Conservation (phyloP, 2,113 vertebrate genomes). For the Dicentrarchus labrax region DNA sequence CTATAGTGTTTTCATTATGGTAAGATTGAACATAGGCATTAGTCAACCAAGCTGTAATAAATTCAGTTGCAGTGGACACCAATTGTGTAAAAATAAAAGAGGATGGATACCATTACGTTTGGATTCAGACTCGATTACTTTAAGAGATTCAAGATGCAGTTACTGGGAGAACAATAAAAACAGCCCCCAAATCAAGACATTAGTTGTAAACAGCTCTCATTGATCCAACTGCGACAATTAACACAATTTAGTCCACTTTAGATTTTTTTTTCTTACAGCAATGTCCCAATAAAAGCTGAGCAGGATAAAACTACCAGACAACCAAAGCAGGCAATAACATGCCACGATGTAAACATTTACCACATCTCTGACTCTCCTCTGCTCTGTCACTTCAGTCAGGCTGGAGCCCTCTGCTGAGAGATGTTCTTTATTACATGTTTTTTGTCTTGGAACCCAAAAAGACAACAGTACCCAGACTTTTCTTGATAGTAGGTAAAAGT, state of each 20-base stretch:
- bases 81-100: conserved; percentile 12
- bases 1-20: neutral
- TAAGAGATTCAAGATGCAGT: conserved; percentile 36
- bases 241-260: conserved; percentile 1
- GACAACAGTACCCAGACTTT: neutral
- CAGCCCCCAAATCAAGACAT: conserved; percentile 40
- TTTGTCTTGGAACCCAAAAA: conserved; percentile 26
- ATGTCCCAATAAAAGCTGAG: conserved; percentile 21
- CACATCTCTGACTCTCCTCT: conserved; percentile 30
- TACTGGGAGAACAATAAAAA: conserved; percentile 55
- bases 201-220: conserved; percentile 31
- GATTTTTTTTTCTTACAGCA: neutral
- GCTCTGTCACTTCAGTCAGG: conserved; percentile 28
- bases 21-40: neutral
- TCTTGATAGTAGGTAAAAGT: neutral
- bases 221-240: conserved; percentile 20
- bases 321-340: conserved; percentile 14
- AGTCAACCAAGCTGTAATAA: neutral
- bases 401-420: conserved; percentile 71
- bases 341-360: conserved; percentile 16
- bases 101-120: conserved; percentile 13
- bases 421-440: conserved; percentile 35
- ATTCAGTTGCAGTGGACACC: neutral
- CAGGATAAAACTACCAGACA: neutral
- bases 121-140: conserved; percentile 29